Conservation (phyloP, 2,113 vertebrate species). For the Danio rerio region DNA sequence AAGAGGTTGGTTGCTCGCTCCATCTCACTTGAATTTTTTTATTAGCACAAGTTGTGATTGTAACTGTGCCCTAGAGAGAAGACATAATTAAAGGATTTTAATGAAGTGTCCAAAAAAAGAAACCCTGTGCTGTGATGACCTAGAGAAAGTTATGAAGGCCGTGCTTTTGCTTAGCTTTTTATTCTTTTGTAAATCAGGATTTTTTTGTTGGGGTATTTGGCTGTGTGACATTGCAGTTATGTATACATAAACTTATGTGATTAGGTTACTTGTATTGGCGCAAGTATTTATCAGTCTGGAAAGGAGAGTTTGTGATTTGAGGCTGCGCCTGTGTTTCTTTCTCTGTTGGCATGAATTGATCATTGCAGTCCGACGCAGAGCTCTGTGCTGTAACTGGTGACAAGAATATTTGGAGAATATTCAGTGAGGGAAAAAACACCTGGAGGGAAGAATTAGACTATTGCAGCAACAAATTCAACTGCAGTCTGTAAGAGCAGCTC, state of each 20-base stretch:
- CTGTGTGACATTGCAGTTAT: neutral
- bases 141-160: constrained; percentile 74
- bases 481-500: neutral
- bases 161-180: constrained; percentile 7
- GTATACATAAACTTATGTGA: neutral
- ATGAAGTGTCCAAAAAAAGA: constrained; percentile 81
- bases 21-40: constrained; percentile 58
- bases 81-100: constrained; percentile 81
- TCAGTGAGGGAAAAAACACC: neutral
- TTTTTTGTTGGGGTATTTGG: neutral
- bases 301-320: constrained; percentile 24
- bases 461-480: neutral
- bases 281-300: constrained; percentile 13
- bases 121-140: constrained; percentile 62
- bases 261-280: neutral
- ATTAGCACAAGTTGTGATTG: constrained; percentile 68
- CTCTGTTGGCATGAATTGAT: constrained; percentile 37
- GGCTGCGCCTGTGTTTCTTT: constrained; percentile 7
- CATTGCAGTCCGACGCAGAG: constrained; percentile 48
- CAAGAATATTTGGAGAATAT: constrained; percentile 1
- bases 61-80: constrained; percentile 70
- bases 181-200: neutral
- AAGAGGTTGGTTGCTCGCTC: constrained; percentile 52
- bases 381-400: constrained; percentile 44
- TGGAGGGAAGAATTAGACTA: neutral